Percentiles rank a stretch among this genome's conserved stretches.
These are phyloP conservation scores for Pantala flavescens DNA, from an alignment of 1,140 invertebrate species.

Conservation along the genomic window DNA sequence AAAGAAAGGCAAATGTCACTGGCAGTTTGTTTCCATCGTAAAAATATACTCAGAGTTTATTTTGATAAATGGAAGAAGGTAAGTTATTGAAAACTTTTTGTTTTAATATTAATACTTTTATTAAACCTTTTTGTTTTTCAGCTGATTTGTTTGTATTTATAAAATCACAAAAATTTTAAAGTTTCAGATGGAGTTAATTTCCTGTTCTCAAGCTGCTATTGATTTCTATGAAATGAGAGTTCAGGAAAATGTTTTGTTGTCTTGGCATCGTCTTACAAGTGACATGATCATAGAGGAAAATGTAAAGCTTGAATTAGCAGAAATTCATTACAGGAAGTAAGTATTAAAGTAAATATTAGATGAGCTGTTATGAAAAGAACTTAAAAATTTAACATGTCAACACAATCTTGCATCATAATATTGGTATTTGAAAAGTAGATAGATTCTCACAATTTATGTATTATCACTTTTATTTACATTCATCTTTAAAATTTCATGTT, in stretches of 20 bases:
- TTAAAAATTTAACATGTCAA: too few relatives aligned
- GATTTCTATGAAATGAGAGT: not conserved
- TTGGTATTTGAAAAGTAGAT: too few relatives aligned
- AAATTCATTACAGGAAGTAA: not conserved
- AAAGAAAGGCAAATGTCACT: not conserved
- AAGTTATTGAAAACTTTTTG: not conserved
- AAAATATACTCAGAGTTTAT: not conserved
- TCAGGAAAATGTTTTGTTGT: not conserved
- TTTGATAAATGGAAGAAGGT: not conserved
- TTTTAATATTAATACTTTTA: not conserved
- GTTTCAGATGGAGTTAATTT: not conserved
- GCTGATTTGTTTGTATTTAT: not conserved
- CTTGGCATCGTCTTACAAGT: not conserved
- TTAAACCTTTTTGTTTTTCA: too few relatives aligned
- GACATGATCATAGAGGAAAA: not conserved
- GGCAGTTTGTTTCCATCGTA: not conserved
- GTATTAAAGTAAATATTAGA: not conserved
- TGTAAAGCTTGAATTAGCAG: not conserved
- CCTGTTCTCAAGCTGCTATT: not conserved
- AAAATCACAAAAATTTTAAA: not conserved
- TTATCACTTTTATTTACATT: too few relatives aligned
- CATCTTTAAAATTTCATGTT: too few relatives aligned
- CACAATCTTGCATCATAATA: too few relatives aligned
- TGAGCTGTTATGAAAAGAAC: too few relatives aligned
- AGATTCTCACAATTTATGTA: too few relatives aligned